A percentile compares a stretch with the other conserved stretches of the same genome.
Conservation (phyloP, 1,140 invertebrate species). For the Bombus sylvicola region DNA sequence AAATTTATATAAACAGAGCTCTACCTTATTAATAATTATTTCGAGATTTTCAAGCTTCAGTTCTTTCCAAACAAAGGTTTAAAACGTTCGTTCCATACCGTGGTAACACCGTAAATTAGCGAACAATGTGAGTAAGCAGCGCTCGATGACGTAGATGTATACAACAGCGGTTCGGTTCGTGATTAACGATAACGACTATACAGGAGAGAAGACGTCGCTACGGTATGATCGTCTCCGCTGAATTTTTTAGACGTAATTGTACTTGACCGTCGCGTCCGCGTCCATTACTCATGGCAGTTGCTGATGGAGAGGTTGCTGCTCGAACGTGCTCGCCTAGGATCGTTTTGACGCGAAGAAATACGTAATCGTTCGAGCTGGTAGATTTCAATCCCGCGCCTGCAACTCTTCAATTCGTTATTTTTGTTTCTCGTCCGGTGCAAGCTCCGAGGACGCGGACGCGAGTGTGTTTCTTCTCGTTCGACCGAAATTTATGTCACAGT, state of each 20-base stretch:
- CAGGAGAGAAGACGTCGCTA: neutral
- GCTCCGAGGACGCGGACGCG: neutral
- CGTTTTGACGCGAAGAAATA: neutral
- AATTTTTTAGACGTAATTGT: neutral
- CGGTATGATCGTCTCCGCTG: neutral
- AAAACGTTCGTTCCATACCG: rapidly evolving
- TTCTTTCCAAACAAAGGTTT: neutral
- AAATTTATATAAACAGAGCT: neutral
- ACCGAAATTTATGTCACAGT: slow-evolving; percentile 15
- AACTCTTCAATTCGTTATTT: neutral
- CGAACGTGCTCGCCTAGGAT: neutral
- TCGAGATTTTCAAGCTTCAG: no score
- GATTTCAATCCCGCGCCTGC: neutral
- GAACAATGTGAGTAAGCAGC: rapidly evolving
- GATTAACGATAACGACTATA: neutral
- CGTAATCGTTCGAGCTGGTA: no score
- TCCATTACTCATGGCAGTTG: no score
- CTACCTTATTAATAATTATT: no score
- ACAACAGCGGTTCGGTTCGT: neutral
- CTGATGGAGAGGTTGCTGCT: no score
- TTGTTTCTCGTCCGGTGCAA: neutral
- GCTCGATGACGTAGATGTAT: neutral
- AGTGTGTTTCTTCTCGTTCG: neutral
- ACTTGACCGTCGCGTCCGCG: slow-evolving; percentile 7
- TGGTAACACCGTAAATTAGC: neutral